phyloP scores from a whole-genome alignment of 2,113 vertebrate genomes.

The Psophia crepitans region DNA sequence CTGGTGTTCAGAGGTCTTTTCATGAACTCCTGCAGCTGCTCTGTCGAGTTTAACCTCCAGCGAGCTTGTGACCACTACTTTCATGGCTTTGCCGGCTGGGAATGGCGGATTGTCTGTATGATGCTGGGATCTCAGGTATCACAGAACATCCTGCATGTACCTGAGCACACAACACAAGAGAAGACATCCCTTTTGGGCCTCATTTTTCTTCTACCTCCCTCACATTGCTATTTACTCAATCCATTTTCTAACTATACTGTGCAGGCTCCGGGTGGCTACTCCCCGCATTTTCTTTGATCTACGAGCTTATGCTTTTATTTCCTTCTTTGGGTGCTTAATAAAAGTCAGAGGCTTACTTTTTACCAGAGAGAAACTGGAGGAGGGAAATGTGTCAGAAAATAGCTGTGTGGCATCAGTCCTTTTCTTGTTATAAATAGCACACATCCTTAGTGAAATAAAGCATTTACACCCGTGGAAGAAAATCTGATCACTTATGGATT shows the following conservation, averaged over 20 bases:
- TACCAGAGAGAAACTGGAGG: neutral
- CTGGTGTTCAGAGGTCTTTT: neutral
- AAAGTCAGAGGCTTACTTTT: conserved; percentile 2
- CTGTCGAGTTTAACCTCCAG: neutral
- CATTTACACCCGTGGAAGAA: conserved; percentile 17
- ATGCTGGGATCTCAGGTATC: neutral
- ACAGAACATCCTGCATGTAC: neutral
- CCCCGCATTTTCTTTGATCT: neutral
- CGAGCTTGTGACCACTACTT: neutral
- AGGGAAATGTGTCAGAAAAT: conserved; percentile 32
- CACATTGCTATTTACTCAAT: neutral
- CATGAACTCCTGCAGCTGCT: neutral
- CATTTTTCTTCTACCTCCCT: neutral
- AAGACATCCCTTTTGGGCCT: neutral
- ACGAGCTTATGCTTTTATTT: neutral
- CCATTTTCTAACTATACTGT: neutral
- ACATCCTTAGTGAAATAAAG: conserved; percentile 11
- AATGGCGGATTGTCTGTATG: neutral
- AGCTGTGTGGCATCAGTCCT: neutral
- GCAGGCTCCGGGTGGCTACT: neutral
- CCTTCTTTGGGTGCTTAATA: neutral
- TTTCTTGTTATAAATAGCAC: neutral
- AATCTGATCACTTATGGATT: neutral
- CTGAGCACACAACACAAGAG: neutral
- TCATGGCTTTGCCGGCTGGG: neutral